These are phyloP conservation scores for Aphaenogaster rudis DNA, from an alignment of 1,140 invertebrate genomes.

Conservation along the genomic window DNA sequence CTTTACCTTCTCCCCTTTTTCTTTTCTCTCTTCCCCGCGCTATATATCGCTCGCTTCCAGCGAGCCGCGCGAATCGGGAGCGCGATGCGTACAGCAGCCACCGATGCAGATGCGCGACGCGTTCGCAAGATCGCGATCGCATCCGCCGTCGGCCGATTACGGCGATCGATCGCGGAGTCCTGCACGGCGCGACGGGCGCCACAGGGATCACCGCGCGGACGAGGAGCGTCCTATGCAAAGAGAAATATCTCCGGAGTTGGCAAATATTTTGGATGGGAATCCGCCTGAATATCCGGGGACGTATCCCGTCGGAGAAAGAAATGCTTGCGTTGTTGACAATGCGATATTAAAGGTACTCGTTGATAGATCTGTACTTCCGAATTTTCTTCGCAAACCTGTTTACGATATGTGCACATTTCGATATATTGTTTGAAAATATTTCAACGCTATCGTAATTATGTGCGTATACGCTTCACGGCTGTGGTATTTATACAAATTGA, in stretches of 20 bases:
- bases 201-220: conserved; percentile 4
- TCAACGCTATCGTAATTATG: background rate
- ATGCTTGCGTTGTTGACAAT: background rate
- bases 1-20: conserved; percentile 13
- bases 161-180: background rate
- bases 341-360: background rate
- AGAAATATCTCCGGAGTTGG: background rate
- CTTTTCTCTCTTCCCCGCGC: conserved; percentile 29
- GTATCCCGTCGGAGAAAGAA: background rate
- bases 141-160: conserved; percentile 4
- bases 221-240: background rate
- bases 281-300: background rate
- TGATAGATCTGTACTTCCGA: background rate
- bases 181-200: conserved; percentile 1
- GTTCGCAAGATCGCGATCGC: conserved; percentile 16
- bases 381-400: background rate
- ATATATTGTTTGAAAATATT: background rate
- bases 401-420: background rate
- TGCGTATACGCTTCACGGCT: background rate
- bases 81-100: conserved; percentile 36
- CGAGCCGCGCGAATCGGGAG: conserved; percentile 47
- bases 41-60: conserved; percentile 32
- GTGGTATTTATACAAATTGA: background rate
- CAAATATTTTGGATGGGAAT: conserved; percentile 22
- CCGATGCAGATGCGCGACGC: conserved; percentile 5